Evolutionary conservation across 2,888 invertebrate genomes (phyloP), one percentile per base, ranked within the genome.

Genomic region (Lobophora halterata): DNA sequence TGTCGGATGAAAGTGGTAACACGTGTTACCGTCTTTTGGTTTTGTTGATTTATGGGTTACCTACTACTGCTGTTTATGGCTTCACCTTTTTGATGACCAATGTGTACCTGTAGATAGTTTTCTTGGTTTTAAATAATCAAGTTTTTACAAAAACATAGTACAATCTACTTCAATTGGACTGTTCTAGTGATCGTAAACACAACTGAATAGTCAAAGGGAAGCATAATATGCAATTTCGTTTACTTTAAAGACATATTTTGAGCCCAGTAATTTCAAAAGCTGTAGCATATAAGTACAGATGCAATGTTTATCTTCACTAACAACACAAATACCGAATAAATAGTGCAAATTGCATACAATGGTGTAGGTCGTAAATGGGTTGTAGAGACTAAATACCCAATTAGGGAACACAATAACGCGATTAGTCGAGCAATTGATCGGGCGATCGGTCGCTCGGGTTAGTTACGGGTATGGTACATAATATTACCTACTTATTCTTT

Each of bases 1-100:
- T 72, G 58, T 49, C 47, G 31, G 49, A 74, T 62, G 75, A 76
- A 76, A 79, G 76, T 73, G 56, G 51, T 49, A 53, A 48, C 48
- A 49, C 44, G 50, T 48, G 52, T 38, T 34, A 32, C 39, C 11
- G 3, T 25, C 43, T 43, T 39, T 48, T 44, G 40, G 35, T 28
- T 46, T 34, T 28, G 30, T 38, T 42, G 46, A 46, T 35, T 44
- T 25, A 38, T 45, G 21, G 30, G 16, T 37, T 40, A 37, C 23
- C 23, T 23, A 31, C 21, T 34, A 25, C 25, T 38, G 24, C 44
- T 35, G 32, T 37, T 46, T 51, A 28, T 20, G 31, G 18, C 20
- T 9, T 17, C 9, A 36, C 10, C 18, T 10, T n/a, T 4, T n/a
- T 19, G 18, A 11, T 31, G 41, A 18, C 35, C 41, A n/a, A n/a